Evolutionary conservation across 2,888 invertebrate genomes (phyloP).

Genomic region (Lutraria lutraria): DNA sequence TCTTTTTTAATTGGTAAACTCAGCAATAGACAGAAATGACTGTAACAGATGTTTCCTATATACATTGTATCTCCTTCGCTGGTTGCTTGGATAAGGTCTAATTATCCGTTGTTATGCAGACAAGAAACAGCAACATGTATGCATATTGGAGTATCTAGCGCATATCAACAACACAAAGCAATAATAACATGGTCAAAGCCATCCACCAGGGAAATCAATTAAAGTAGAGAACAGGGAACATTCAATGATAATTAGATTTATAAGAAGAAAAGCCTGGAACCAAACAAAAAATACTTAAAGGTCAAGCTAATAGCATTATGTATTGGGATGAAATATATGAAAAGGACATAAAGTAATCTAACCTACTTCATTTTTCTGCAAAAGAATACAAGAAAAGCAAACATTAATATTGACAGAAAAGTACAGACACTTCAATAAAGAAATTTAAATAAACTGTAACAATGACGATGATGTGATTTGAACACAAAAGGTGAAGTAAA

Average conservation of each 20-base stretch:
- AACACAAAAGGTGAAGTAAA: too few relatives aligned
- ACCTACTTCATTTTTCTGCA: constrained; percentile 7
- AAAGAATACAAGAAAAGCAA: neutral
- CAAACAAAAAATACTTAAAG: too few relatives aligned
- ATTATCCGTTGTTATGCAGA: neutral
- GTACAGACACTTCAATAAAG: too few relatives aligned
- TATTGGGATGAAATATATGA: neutral
- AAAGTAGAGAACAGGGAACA: neutral
- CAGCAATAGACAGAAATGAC: too few relatives aligned
- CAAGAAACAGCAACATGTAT: neutral
- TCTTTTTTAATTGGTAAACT: too few relatives aligned
- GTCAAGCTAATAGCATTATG: neutral
- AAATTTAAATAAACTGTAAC: too few relatives aligned
- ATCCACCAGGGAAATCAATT: neutral
- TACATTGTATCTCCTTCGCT: too few relatives aligned
- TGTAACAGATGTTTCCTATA: too few relatives aligned
- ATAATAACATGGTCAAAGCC: neutral
- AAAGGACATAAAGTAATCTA: neutral
- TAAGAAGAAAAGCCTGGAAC: too few relatives aligned
- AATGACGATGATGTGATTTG: too few relatives aligned
- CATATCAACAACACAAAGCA: neutral
- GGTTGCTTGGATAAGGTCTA: too few relatives aligned
- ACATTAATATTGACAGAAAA: neutral
- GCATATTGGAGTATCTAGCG: neutral
- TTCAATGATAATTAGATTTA: neutral